Percentiles rank a stretch among this genome's conserved stretches.
These are phyloP conservation scores for Ligdia adustata DNA, from an alignment of 2,888 invertebrate genomes.

Conservation along the genomic window DNA sequence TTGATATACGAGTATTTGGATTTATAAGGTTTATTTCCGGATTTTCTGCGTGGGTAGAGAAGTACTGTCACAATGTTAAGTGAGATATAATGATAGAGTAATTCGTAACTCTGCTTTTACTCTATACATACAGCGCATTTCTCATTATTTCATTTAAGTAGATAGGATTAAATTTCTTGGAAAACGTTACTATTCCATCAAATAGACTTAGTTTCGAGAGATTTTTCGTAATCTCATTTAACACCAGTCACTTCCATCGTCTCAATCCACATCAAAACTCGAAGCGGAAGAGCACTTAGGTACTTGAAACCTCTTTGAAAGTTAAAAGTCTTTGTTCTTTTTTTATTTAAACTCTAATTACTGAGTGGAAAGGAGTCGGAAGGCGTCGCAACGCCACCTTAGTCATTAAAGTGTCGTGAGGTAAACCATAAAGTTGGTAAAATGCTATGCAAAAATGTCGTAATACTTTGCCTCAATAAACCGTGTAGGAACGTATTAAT, in stretches of 20 bases:
- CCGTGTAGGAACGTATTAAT: slow-evolving; percentile 18
- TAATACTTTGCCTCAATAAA: slow-evolving; percentile 23
- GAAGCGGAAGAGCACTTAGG: slow-evolving; percentile 13
- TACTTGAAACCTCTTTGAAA: slow-evolving; percentile 34
- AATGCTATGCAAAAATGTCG: slow-evolving; percentile 65
- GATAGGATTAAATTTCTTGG: neutral
- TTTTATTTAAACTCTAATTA: slow-evolving; percentile 65
- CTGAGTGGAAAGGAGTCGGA: too few relatives aligned
- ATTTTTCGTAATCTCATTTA: slow-evolving; percentile 12
- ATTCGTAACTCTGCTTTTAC: too few relatives aligned
- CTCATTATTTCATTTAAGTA: neutral
- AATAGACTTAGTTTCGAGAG: slow-evolving; percentile 8
- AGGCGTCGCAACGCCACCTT: slow-evolving; percentile 72
- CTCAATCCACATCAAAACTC: slow-evolving; percentile 17
- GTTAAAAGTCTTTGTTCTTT: slow-evolving; percentile 58
- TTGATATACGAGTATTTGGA: too few relatives aligned
- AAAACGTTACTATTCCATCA: slow-evolving; percentile 4
- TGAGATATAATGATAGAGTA: too few relatives aligned
- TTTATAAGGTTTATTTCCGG: too few relatives aligned
- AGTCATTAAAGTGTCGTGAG: slow-evolving; percentile 77
- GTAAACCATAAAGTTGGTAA: slow-evolving; percentile 58
- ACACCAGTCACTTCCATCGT: slow-evolving; percentile 14
- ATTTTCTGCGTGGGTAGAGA: too few relatives aligned
- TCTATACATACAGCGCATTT: too few relatives aligned
- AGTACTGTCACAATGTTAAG: too few relatives aligned